phyloP scores from a whole-genome alignment of 2,113 vertebrate species.

The Nycticorax nycticorax region DNA sequence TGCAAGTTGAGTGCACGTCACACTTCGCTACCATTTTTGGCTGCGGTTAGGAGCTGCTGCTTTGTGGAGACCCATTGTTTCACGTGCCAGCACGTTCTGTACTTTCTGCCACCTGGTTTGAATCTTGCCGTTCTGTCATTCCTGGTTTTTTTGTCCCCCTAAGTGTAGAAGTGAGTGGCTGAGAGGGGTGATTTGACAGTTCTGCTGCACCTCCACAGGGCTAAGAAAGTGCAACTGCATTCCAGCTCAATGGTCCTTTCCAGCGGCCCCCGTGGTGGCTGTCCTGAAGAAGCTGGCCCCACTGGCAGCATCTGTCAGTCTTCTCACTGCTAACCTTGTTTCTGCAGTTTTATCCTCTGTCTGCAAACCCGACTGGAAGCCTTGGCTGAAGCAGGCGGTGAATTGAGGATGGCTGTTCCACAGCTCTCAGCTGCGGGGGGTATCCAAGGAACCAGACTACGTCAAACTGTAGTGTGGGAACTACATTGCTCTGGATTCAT shows the following conservation, averaged over 20 bases:
- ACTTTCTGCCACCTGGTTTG: neutral
- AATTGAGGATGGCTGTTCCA: neutral
- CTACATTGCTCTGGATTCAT: neutral
- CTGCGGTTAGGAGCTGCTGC: neutral
- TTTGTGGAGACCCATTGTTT: neutral
- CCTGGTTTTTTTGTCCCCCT: neutral
- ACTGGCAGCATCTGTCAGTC: neutral
- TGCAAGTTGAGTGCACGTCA: neutral
- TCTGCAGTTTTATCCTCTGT: neutral
- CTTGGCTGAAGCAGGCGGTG: neutral
- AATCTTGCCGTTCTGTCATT: neutral
- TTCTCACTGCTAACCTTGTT: neutral
- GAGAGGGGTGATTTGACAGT: neutral
- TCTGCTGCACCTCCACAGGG: neutral
- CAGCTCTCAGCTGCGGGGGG: neutral
- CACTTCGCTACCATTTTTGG: neutral
- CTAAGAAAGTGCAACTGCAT: neutral
- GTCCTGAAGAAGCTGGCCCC: neutral
- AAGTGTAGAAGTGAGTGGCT: neutral
- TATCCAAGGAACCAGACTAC: neutral
- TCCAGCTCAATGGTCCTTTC: neutral
- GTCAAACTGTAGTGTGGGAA: neutral
- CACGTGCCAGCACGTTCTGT: rapidly evolving
- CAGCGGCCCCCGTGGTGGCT: too few species aligned
- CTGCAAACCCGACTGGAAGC: neutral